Evolutionary conservation across 2,113 vertebrate genomes (phyloP).

Genomic region (Pterocles burchelli): DNA sequence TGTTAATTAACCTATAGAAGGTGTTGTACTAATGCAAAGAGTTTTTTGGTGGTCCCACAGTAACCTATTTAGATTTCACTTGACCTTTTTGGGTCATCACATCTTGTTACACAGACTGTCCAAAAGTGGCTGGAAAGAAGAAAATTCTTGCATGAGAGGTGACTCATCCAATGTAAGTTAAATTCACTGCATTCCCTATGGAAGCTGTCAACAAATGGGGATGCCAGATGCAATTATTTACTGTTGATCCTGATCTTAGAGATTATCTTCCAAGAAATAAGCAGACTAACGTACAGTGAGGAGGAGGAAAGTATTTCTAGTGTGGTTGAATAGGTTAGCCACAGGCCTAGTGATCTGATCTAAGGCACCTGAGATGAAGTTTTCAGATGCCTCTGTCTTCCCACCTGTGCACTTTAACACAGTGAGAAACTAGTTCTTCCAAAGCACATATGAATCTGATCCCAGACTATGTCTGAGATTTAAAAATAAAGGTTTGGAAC

Average conservation of each 20-base stretch:
- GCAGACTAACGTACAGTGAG: not conserved
- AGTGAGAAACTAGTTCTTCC: not conserved
- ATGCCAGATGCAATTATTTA: not conserved
- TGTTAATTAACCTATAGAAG: not conserved
- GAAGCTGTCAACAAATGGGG: not conserved
- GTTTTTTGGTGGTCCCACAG: not conserved
- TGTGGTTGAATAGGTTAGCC: constrained; percentile 2
- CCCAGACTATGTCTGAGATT: not conserved
- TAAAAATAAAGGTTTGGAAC: not conserved
- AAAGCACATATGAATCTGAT: not conserved
- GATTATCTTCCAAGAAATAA: constrained; percentile 15
- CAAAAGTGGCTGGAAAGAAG: not conserved
- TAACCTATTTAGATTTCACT: not conserved
- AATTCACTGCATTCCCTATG: not conserved
- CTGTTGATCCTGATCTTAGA: not conserved
- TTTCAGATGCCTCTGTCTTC: constrained; percentile 61
- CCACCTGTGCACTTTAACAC: constrained; percentile 24
- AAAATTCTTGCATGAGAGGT: not conserved
- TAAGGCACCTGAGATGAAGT: not conserved
- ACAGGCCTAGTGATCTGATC: not conserved
- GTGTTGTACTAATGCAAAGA: not conserved
- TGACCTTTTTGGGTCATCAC: not conserved
- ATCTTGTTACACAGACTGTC: not conserved
- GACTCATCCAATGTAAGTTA: not conserved
- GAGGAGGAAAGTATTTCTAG: constrained; percentile 23